Conservation (phyloP, 2,113 vertebrate genomes). For the Pterocles gutturalis region DNA sequence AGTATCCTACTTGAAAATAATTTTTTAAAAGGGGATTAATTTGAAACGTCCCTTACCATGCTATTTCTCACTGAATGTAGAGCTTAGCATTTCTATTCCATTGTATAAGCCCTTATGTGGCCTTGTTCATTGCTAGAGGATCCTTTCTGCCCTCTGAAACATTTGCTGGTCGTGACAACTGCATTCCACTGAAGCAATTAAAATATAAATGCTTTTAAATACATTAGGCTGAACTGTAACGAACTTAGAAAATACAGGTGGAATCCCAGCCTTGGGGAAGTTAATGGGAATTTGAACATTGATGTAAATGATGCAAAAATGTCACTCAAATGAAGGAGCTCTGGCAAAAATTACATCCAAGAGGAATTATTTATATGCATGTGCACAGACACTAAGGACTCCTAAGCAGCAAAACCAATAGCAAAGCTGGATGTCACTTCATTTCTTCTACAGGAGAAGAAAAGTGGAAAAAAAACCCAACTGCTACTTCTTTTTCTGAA, state of each 20-base stretch:
- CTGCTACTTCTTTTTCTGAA: neutral
- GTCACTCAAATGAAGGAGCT: conserved; percentile 7
- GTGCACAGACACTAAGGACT: neutral
- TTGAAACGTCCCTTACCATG: neutral
- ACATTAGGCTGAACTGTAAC: neutral
- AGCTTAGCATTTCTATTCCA: neutral
- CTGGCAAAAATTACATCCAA: neutral
- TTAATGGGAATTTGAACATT: conserved; percentile 3
- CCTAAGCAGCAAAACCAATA: neutral
- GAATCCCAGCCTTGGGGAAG: neutral
- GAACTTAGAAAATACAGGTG: conserved; percentile 15
- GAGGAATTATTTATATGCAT: neutral
- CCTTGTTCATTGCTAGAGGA: conserved; percentile 16
- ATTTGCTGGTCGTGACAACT: neutral
- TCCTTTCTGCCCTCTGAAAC: conserved; percentile 41
- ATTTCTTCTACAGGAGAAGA: neutral
- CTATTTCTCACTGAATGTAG: neutral
- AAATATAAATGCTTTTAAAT: conserved; percentile 46
- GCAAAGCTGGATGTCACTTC: neutral
- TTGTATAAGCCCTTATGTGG: neutral
- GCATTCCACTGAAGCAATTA: conserved; percentile 28
- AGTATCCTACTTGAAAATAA: neutral
- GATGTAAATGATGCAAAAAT: conserved; percentile 11
- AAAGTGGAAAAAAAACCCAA: neutral
- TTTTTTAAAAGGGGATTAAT: neutral